Evolutionary conservation across 2,797 vertebrate genomes (phyloP), one percentile per base, ranked within the genome.

Genomic region (Gallinago nigripennis): DNA sequence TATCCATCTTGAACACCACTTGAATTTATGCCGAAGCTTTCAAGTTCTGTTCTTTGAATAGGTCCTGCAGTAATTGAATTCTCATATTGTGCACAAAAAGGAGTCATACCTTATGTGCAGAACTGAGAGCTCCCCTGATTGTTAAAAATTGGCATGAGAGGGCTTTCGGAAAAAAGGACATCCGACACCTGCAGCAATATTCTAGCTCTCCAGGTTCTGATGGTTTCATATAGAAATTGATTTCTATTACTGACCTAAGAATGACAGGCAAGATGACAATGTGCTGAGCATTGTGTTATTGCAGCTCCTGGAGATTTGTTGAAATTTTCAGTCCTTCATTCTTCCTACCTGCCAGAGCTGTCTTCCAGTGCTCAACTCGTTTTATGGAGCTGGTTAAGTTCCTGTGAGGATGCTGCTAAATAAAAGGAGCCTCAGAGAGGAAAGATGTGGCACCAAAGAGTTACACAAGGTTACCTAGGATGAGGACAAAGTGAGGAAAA

Each of bases 11-110:
- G 70, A 94, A 75, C 31, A 66, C 39, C 48, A 53, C 80, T 90
- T 84, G 82, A 94, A 94, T 94, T 94, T 94, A 68, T 86, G 60
- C 68, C 57, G 68, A 84, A 88, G 48, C 75, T 95, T 96, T 91
- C 43, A 68, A 88, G 56, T 72, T 66, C 48, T 64, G 3, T 86
- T 86, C 70, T 88, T 86, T 94, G 91, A 94, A 88, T 90, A 84
- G 82, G 64, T 70, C 90, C 85, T 70, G 43, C 27, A 57, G 88
- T 93, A 96, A 96, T 68, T 90, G 73, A 86, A 90, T 95, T 92
- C 90, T 94, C 50, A n/a, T 46, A 73, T 86, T 86, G 45, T 51
- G 82, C 80, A 70, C 69, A 73, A 78, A 94, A 90, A 88, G 54
- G 45, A 79, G 56, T 46, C n/a, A 16, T 77, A 43, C 19, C 48